Evolutionary conservation across 2,797 vertebrate genomes (phyloP), one percentile per base, ranked within the genome.

Genomic region (Megaceryle alcyon): DNA sequence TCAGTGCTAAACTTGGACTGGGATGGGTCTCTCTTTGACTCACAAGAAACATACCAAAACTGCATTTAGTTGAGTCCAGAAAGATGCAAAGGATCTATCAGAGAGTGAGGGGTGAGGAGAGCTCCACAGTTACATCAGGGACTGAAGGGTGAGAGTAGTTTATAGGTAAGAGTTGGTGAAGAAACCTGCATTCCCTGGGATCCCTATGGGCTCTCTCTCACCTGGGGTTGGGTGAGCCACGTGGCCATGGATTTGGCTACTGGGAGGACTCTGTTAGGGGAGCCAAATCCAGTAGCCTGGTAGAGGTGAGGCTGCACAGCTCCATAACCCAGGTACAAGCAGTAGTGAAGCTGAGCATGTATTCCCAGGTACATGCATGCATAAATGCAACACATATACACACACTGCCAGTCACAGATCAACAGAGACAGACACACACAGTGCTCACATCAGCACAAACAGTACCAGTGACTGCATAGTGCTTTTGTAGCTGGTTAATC

Each of bases 171-270:
- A 65, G 28, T 6, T 41, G 31, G 19, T 31, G 65, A 78, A 86
- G 56, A n/a, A 77, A 8, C 5, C 4, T 0, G 0, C 1, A 1
- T 72, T 41, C 8, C 10, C 8, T 10, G 3, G 13, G 14, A 17
- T 4, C 6, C 10, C 22, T 14, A 9, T 0, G 0, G 48, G 3
- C 37, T 88, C 6, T 41, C 9, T 70, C 8, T 41, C 33, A 60
- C 33, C 12, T 13, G 29, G 23, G 12, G 12, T 26, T 64, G 60
- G 3, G 6, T 54, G 46, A 79, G 13, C 35, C n/a, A 3, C 0
- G 0, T 56, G 41, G 56, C 26, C 2, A 0, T 5, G 26, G 53
- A 23, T 51, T 1, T 0, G 4, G 20, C 29, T 88, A 3, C 41
- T 51, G 48, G n/a, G 35, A 71, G 14, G 28, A 6, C 20, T 13